Evolutionary conservation across 2,888 invertebrate genomes (phyloP), one percentile per base, ranked within the genome.

Genomic region (Phalera bucephala): DNA sequence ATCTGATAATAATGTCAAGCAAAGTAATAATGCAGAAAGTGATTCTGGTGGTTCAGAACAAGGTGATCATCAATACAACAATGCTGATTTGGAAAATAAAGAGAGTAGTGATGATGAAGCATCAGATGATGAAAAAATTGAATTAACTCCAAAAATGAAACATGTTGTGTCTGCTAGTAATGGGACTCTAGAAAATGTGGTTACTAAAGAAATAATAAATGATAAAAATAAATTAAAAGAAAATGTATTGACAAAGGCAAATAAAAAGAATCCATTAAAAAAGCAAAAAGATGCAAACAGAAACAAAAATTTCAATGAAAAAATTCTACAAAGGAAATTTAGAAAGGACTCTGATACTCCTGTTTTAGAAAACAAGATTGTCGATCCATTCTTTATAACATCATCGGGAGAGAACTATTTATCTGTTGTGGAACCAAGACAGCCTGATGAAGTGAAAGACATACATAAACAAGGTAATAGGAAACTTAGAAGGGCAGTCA

Each of bases 371-470:
- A 69, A 55, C 12, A 87, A 84, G 66, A 67, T 81, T 21, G 83
- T 81, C 3, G 90, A 90, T 67, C 82, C 89, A 19, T 90, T 90
- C 59, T 90, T 90, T 46, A 78, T 82, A 15, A 90, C 87, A 8
- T 64, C 82, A 10, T 73, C 79, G 1, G 90, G 90, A 9, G 86
- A 77, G 32, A 87, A 79, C 45, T 90, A 90, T 36, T 72, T 89
- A 72, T 82, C 90, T 11, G 50, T 90, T 7, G 84, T 79, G 12
- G 86, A 89, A 40, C 84, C 85, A 0, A 77, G 87, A 38, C 72
- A 67, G 35, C 86, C 88, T 0, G 90, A 90, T 65, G 87, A 88
- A 60, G 45, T 89, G 0, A 88, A 86, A 69, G 86, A 82, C 22
- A 66, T 73, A 6, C 85, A 86, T 52, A 78, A 64, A 47, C 67